Conservation (phyloP, 2,797 vertebrate genomes). For the Sciurus carolinensis region DNA sequence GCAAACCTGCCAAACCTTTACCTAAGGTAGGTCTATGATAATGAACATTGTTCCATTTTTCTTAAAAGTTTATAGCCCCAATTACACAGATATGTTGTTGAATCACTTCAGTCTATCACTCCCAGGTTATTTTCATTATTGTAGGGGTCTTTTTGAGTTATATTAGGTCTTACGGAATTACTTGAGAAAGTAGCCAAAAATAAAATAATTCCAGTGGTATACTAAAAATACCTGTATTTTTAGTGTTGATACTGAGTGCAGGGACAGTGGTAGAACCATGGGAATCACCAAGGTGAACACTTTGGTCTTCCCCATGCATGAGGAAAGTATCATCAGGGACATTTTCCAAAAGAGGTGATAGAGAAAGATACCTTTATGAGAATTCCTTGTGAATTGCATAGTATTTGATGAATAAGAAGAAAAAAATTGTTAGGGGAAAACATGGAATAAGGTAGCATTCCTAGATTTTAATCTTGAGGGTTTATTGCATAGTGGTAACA, state of each 20-base stretch:
- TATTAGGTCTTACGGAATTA: not conserved
- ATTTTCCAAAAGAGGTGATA: not conserved
- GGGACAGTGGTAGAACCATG: not conserved
- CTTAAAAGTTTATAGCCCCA: not conserved
- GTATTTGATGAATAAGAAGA: not conserved
- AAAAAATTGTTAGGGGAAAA: not conserved
- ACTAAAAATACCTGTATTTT: not conserved
- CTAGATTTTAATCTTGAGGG: not conserved
- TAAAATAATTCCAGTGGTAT: not conserved
- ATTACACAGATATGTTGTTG: not conserved
- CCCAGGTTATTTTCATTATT: not conserved
- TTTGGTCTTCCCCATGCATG: not conserved
- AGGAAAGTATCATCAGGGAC: not conserved
- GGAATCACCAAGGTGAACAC: not conserved
- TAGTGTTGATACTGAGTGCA: not conserved
- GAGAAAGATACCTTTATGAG: not conserved
- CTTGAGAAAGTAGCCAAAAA: not conserved
- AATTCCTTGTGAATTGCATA: not conserved
- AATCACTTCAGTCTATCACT: not conserved
- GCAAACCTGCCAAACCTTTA: constrained; percentile 94
- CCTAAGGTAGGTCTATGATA: constrained; percentile 90
- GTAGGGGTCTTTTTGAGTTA: not conserved
- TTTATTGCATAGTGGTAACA: not conserved
- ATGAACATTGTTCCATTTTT: not conserved
- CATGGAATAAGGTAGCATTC: not conserved